Conservation (phyloP, 2,113 vertebrate species). For the Gracilinanus agilis region DNA sequence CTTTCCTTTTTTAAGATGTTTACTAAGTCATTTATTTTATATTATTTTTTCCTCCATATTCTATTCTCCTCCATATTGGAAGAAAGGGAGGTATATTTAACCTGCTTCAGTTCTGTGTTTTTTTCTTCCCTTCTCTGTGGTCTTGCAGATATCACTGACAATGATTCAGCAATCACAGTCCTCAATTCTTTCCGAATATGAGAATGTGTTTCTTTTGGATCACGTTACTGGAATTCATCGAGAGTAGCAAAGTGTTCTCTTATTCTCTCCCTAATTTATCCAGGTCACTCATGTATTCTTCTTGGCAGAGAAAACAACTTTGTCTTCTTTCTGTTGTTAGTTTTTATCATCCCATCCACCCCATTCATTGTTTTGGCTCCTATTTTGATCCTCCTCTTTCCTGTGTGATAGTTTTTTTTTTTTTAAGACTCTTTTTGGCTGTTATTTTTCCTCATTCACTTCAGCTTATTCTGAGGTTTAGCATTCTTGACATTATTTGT, state of each 20-base stretch:
- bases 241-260: not conserved
- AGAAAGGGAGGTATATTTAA: not conserved
- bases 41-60: not conserved
- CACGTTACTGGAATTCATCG: not conserved
- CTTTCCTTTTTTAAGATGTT: not conserved
- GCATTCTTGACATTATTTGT: not conserved
- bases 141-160: not conserved
- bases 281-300: not conserved
- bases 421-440: not conserved
- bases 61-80: not conserved
- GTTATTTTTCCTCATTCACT: too few species aligned
- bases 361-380: not conserved
- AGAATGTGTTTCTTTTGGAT: not conserved
- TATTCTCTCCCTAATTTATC: not conserved
- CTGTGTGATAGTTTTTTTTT: not conserved
- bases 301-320: not conserved
- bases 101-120: not conserved
- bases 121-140: not conserved
- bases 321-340: not conserved
- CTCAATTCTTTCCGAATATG: not conserved
- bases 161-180: not conserved
- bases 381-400: not conserved
- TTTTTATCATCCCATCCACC: not conserved
- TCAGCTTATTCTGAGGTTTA: too few species aligned
- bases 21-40: not conserved